Base-by-base conservation (phyloP, 2,888 invertebrate genomes). In the Agriotes lineatus region DNA sequence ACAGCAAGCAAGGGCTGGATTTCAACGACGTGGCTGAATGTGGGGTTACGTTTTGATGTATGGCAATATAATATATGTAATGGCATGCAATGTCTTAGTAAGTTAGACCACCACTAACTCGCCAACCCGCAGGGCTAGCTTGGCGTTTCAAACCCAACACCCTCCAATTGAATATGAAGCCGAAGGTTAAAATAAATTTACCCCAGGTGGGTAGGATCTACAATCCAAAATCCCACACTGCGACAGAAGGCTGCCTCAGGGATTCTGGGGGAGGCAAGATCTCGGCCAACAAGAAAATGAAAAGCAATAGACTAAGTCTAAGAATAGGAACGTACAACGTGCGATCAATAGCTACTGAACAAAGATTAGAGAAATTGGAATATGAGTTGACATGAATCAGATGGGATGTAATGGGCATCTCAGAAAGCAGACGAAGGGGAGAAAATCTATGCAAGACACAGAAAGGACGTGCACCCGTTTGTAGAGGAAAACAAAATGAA, bases 61-160 rank as follows among this genome's bases (percentile, higher is more conserved):
- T 33, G 54, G 35, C 14, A 54, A 54, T 33, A 33, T 4, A 54
- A 33, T 4, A 54, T 18, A 33, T 22, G 10, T 33, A n/a, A n/a
- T n/a, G n/a, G 3, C 30, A 54, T 33, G 4, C 30, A 30, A 54
- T 33, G 33, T 35, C n/a, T 54, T 54, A 54, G 33, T 30, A 33
- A 54, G 35, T 33, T 54, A 54, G 30, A 52, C 52, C 19, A 52
- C 52, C 18, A 52, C 52, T 33, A 52, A 52, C 30, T 52, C 30
- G 30, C 52, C 35, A 54, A 33, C 33, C 19, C 18, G 54, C 54
- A 33, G 18, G 54, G 54, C 35, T 39, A 39, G 39, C 39, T 4
- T 39, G 3, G 39, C 14, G 39, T 10, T 39, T 39, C 14, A 39
- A 39, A 39, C 6, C 39, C 39, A 39, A 39, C 10, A 39, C n/a